Conservation (phyloP, 2,888 invertebrate genomes). For the Buathra laborator region DNA sequence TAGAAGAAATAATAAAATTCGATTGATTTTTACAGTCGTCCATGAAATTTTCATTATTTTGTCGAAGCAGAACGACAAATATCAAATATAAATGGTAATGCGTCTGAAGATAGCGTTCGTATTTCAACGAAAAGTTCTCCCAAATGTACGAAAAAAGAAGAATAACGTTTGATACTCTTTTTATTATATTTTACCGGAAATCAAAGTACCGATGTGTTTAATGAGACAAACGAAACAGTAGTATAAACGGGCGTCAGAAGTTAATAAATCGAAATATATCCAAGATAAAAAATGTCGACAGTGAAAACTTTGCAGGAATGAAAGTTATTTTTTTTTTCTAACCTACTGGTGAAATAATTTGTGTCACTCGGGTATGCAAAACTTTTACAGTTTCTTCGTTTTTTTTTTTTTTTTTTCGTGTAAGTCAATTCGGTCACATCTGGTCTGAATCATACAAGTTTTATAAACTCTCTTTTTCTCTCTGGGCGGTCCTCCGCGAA, state of each 20-base stretch:
- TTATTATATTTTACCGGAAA: background rate
- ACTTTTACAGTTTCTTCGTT: background rate
- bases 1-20: background rate
- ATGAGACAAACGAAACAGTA: background rate
- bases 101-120: too few relatives aligned
- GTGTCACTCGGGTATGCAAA: background rate
- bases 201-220: background rate
- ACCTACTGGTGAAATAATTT: background rate
- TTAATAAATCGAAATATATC: background rate
- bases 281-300: background rate
- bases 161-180: background rate
- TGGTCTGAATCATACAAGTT: constrained; percentile 54
- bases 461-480: constrained; percentile 42
- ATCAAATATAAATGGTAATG: background rate
- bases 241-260: too few relatives aligned
- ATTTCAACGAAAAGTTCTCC: too few relatives aligned
- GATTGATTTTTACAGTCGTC: constrained; percentile 3
- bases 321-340: background rate
- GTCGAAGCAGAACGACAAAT: background rate
- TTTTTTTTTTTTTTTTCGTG: background rate
- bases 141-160: too few relatives aligned
- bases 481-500: constrained; percentile 12
- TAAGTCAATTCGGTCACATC: constrained; percentile 21
- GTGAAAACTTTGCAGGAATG: background rate
- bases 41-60: background rate